Evolutionary conservation across 2,888 invertebrate genomes (phyloP).

Genomic region (Nephrocerus scutellatus): DNA sequence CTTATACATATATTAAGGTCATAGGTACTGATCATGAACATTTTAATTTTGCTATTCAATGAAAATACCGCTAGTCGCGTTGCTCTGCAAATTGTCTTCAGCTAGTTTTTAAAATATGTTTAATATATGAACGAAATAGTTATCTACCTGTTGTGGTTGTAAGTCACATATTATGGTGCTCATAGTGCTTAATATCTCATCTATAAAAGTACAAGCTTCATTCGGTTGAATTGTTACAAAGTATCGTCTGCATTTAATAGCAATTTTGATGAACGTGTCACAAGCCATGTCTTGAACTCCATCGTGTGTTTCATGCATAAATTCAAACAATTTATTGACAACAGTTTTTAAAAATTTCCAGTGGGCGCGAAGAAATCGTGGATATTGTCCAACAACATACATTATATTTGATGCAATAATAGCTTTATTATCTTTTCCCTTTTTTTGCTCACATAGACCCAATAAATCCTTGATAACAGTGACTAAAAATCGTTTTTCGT

Average conservation of each 20-base stretch:
- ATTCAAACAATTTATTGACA: conserved; percentile 99
- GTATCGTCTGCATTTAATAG: conserved; percentile 94
- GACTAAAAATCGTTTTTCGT: conserved; percentile 97
- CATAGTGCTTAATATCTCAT: conserved; percentile 93
- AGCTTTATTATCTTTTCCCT: conserved; percentile 97
- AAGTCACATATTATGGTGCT: conserved; percentile 98
- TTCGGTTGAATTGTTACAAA: conserved; percentile 96
- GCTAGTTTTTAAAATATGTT: too few relatives aligned
- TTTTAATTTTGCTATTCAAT: too few relatives aligned
- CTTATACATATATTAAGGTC: neutral
- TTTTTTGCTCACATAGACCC: conserved; percentile 96
- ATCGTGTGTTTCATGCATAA: conserved; percentile 99
- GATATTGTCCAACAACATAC: conserved; percentile 99
- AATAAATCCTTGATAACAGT: conserved; percentile 97
- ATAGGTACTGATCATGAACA: neutral
- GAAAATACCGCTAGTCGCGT: too few relatives aligned
- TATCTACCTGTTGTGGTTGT: conserved; percentile 84
- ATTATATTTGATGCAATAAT: conserved; percentile 99
- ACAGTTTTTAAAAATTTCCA: conserved; percentile 99
- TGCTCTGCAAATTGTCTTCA: too few relatives aligned
- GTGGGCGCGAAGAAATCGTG: conserved; percentile 95
- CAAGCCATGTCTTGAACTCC: conserved; percentile 99
- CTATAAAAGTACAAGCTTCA: conserved; percentile 95
- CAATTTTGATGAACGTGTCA: conserved; percentile 99
- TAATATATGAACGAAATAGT: too few relatives aligned